phyloP scores from a whole-genome alignment of 1,140 invertebrate genomes.

The Pentalonia nigronervosa region DNA sequence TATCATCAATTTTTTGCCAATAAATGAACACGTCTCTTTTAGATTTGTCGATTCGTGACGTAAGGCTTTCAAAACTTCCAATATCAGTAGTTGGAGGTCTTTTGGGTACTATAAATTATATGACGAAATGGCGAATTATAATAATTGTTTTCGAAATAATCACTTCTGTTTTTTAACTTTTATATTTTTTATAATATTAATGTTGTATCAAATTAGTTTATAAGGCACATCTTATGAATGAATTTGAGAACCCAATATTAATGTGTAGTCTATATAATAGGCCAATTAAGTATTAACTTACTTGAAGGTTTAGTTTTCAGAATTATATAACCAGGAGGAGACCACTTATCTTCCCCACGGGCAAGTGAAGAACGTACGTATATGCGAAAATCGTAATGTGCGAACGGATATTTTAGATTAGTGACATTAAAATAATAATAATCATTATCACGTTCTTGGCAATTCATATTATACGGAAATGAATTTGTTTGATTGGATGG shows the following conservation, averaged over 20 bases:
- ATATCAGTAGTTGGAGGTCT: slow-evolving; percentile 70
- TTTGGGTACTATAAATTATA: slow-evolving; percentile 65
- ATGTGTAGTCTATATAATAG: neutral
- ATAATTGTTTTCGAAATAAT: slow-evolving; percentile 1
- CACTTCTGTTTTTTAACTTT: neutral
- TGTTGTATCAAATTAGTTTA: slow-evolving; percentile 32
- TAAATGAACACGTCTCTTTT: slow-evolving; percentile 71
- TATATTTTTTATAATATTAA: slow-evolving; percentile 40
- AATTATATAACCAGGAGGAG: slow-evolving; percentile 68
- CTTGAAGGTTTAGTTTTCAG: slow-evolving; percentile 70
- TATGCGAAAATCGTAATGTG: slow-evolving; percentile 74
- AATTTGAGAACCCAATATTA: neutral
- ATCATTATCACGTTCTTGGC: neutral
- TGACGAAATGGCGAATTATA: slow-evolving; percentile 58
- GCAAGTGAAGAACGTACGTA: slow-evolving; percentile 69
- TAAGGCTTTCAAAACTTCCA: slow-evolving; percentile 72
- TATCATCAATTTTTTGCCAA: slow-evolving; percentile 73
- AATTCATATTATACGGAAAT: neutral
- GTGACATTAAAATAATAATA: slow-evolving; percentile 66
- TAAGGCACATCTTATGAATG: neutral
- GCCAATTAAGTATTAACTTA: slow-evolving; percentile 62
- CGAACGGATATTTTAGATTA: slow-evolving; percentile 71
- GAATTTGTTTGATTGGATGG: neutral
- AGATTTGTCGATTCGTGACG: slow-evolving; percentile 62
- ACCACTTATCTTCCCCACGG: slow-evolving; percentile 69